phyloP scores from a whole-genome alignment of 2,113 vertebrate genomes.

The Tapirus terrestris region DNA sequence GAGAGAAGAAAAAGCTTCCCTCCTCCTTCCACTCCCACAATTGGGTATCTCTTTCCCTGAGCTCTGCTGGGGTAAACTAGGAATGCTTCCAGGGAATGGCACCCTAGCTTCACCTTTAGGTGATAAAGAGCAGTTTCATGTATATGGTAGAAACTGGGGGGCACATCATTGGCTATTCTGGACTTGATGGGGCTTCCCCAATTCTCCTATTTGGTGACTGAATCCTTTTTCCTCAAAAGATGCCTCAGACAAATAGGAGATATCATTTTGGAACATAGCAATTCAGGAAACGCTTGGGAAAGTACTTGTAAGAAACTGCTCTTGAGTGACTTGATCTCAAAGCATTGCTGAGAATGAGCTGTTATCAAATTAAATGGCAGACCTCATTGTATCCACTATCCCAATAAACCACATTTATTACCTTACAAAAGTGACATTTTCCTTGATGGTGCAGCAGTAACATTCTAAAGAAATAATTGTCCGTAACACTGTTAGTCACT shows the following conservation, averaged over 20 bases:
- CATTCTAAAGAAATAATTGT: slow-evolving; percentile 57
- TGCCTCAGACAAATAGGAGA: background rate
- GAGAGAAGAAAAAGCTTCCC: background rate
- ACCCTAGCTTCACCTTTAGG: fast-evolving
- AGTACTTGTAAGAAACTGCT: background rate
- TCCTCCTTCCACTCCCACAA: background rate
- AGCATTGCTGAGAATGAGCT: background rate
- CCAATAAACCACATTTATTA: slow-evolving; percentile 61
- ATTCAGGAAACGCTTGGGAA: background rate
- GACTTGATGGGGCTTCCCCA: too few relatives aligned
- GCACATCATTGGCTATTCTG: background rate
- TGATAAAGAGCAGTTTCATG: background rate
- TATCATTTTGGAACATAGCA: background rate
- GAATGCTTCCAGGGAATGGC: background rate
- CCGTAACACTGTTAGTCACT: background rate
- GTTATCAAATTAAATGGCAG: slow-evolving; percentile 50
- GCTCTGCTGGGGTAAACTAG: background rate
- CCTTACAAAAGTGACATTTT: slow-evolving; percentile 57
- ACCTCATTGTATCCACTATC: background rate
- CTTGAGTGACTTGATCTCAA: slow-evolving; percentile 20
- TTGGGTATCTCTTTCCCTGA: background rate
- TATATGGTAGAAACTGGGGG: background rate
- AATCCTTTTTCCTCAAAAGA: background rate
- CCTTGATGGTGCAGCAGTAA: slow-evolving; percentile 24
- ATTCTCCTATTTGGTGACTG: background rate